Conservation (phyloP, 2,888 invertebrate species). For the Dryocosmus kuriphilus region DNA sequence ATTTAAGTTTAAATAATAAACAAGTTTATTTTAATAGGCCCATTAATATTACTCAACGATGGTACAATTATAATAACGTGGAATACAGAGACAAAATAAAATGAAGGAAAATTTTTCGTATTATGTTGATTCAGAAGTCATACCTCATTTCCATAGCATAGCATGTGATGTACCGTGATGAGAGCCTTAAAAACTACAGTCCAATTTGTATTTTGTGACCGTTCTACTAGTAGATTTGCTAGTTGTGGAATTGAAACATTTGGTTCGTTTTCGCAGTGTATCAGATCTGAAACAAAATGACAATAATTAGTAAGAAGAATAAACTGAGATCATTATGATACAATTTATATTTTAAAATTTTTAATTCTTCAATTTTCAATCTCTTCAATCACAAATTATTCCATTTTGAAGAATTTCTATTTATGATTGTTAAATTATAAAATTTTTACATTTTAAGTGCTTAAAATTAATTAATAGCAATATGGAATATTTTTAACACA, state of each 20-base stretch:
- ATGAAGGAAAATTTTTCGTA: background rate
- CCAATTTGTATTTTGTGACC: slow-evolving; percentile 99
- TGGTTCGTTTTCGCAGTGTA: slow-evolving; percentile 99
- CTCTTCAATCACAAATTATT: too few species aligned
- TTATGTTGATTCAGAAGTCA: slow-evolving; percentile 65
- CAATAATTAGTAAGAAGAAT: slow-evolving; percentile 26
- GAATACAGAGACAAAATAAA: too few species aligned
- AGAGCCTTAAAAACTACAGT: slow-evolving; percentile 99
- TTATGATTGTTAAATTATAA: too few species aligned
- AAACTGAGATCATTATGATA: background rate
- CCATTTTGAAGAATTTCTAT: too few species aligned
- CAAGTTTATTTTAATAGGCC: background rate
- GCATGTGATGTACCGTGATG: slow-evolving; percentile 98
- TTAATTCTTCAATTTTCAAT: too few species aligned
- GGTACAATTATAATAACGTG: too few species aligned
- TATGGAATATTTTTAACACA: too few species aligned
- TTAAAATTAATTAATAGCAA: too few species aligned
- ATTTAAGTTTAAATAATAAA: background rate
- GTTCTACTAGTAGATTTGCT: slow-evolving; percentile 98
- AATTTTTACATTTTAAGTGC: too few species aligned
- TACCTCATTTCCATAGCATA: slow-evolving; percentile 99
- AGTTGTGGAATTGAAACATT: slow-evolving; percentile 99
- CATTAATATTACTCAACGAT: background rate
- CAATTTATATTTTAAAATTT: background rate
- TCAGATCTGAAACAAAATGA: slow-evolving; percentile 89